Base-by-base conservation (phyloP, 2,888 invertebrate genomes). In the Melanostoma mellinum region DNA sequence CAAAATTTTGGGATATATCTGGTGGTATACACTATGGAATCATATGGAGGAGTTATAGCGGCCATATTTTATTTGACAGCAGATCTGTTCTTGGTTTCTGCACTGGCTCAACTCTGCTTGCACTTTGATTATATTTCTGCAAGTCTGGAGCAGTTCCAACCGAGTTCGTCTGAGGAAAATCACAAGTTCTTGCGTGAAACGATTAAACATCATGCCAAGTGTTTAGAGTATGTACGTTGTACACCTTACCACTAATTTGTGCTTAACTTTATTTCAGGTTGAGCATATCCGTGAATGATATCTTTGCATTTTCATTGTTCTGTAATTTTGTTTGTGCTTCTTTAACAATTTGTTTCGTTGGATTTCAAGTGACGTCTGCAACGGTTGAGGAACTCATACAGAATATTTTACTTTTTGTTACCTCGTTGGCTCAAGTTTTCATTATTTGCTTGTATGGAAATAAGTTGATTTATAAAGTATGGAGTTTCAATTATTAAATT, bases 311-410 rank as follows among this genome's bases (percentile, higher is more conserved):
- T 60, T 88, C 89, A 3, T 87, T 90, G 20, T 61, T 90, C 3
- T 86, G 89, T 78, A 90, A 90, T 74, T 90, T 90, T 55, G 71
- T 90, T 9, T 87, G 89, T n/a, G 88, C 90, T 4, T 89, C 90
- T 0, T 44, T 89, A 85, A 89, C 89, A 1, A 88, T 90, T 32
- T 90, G 90, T 58, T 88, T 90, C 52, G 88, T 89, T 32, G 90
- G 89, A 20, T 90, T 90, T 86, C 89, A 90, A 85, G 87, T 89
- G 52, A 90, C 88, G 33, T 88, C 89, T 56, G 88, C 87, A 3
- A 87, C 85, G 20, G 69, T 86, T 6, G 87, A 90, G 60, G 89
- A 89, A 4, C 86, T 89, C 32, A 86, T 88, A 3, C 86, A 89
- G 9, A 89, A 89, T 76, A 86, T 87, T 4, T 87, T 90, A n/a